A percentile compares a stretch with the other conserved stretches of the same genome.
phyloP scores from a whole-genome alignment of 2,113 vertebrate species.

The Carollia perspicillata region DNA sequence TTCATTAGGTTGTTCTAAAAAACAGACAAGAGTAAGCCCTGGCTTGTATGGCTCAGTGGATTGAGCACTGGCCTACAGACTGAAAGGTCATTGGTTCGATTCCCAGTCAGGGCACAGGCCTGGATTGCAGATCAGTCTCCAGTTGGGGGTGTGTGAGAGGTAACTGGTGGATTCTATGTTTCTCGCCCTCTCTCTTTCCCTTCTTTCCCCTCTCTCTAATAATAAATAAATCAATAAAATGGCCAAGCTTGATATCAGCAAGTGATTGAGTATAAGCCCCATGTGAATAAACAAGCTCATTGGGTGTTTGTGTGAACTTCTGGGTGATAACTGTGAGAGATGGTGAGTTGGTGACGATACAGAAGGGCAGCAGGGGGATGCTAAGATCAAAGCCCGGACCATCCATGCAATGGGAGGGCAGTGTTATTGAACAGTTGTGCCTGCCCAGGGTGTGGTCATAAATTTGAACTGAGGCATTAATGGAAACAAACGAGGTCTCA shows the following conservation, averaged over 20 bases:
- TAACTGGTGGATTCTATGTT: too few species aligned
- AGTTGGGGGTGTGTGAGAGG: too few species aligned
- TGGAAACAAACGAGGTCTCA: not conserved
- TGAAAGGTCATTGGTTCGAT: too few species aligned
- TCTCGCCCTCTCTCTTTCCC: too few species aligned
- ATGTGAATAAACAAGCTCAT: not conserved
- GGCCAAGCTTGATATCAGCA: not conserved
- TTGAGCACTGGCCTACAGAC: too few species aligned
- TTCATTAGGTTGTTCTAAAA: not conserved
- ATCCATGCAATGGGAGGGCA: accelerated
- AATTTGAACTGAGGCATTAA: not conserved
- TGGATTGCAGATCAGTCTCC: too few species aligned
- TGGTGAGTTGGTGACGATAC: not conserved
- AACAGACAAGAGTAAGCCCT: too few species aligned
- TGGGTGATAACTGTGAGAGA: not conserved
- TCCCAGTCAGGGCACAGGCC: too few species aligned
- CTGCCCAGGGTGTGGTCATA: not conserved
- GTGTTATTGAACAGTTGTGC: not conserved
- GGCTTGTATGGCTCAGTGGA: too few species aligned
- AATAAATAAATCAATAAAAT: not conserved
- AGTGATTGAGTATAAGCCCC: not conserved
- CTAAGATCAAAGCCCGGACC: not conserved
- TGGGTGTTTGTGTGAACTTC: not conserved
- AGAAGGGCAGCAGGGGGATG: not conserved
- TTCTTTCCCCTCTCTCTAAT: too few species aligned